phyloP scores from a whole-genome alignment of 2,888 invertebrate genomes.

The Apeira syringaria region DNA sequence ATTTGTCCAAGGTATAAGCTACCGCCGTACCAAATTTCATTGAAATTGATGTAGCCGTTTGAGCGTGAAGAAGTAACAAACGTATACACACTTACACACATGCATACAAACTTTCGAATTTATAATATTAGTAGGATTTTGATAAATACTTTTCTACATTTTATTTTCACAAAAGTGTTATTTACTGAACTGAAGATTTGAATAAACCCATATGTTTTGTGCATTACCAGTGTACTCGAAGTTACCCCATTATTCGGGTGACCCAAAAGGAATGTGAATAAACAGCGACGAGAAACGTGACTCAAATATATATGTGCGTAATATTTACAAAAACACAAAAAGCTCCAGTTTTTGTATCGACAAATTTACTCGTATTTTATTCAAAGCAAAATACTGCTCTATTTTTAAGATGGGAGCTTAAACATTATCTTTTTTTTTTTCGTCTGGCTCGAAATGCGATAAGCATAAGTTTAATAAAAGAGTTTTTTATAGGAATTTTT shows the following conservation, averaged over 20 bases:
- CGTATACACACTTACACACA: too few species aligned
- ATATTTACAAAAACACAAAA: conserved; percentile 47
- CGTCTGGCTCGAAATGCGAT: background rate
- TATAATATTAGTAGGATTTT: too few species aligned
- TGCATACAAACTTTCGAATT: too few species aligned
- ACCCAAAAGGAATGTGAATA: conserved; percentile 68
- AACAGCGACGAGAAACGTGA: conserved; percentile 68
- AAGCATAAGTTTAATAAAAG: too few species aligned
- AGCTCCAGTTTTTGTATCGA: conserved; percentile 51
- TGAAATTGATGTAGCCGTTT: too few species aligned
- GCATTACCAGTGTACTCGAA: conserved; percentile 47
- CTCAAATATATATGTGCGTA: conserved; percentile 61
- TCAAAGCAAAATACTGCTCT: conserved; percentile 38
- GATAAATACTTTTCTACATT: too few species aligned
- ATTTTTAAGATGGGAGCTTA: conserved; percentile 11
- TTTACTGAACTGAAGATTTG: too few species aligned
- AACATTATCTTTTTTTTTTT: conserved; percentile 13
- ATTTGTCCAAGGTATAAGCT: too few species aligned
- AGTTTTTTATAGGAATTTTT: too few species aligned
- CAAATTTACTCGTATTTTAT: conserved; percentile 63
- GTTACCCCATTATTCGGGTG: conserved; percentile 66
- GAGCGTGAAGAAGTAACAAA: too few species aligned
- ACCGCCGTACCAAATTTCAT: too few species aligned
- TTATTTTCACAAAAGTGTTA: too few species aligned
- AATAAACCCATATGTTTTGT: conserved; percentile 21